These are phyloP conservation scores for Darevskia mixta DNA, from an alignment of 2,797 vertebrate genomes.

Conservation along the genomic window DNA sequence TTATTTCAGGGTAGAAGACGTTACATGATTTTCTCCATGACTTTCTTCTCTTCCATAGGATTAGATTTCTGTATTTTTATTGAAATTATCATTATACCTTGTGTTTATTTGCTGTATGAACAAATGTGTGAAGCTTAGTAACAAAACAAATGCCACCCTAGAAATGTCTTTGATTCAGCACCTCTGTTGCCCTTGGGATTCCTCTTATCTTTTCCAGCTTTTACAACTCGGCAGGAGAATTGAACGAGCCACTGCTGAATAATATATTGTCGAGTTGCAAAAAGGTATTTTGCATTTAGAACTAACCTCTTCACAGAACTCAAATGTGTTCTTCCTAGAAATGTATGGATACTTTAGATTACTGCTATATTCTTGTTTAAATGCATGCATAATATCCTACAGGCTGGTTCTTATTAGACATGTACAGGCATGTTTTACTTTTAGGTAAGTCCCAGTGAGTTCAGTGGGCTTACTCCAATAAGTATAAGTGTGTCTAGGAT, in stretches of 20 bases:
- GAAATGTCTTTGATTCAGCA: neutral
- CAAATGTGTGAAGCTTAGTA: neutral
- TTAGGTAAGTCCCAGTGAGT: neutral
- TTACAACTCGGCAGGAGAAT: conserved; percentile 86
- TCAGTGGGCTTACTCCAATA: neutral
- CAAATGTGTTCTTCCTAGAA: neutral
- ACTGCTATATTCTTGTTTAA: conserved; percentile 3
- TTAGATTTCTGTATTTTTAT: neutral
- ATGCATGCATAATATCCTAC: neutral
- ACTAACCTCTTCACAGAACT: conserved; percentile 19
- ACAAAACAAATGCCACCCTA: neutral
- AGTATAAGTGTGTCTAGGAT: neutral
- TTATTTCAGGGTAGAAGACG: neutral
- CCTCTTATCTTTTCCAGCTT: conserved; percentile 78
- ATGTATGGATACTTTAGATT: neutral
- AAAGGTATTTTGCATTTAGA: conserved; percentile 81
- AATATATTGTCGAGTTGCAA: conserved; percentile 84
- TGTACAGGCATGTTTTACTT: neutral
- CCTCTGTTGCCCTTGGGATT: conserved; percentile 48
- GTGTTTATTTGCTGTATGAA: neutral
- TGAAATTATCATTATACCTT: no score
- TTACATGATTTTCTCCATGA: neutral
- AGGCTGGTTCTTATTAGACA: neutral
- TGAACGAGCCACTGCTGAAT: conserved; percentile 82
- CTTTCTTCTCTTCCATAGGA: neutral